Evolutionary conservation across 2,113 vertebrate species (phyloP), one percentile per base, ranked within the genome.

Genomic region (Riparia riparia): DNA sequence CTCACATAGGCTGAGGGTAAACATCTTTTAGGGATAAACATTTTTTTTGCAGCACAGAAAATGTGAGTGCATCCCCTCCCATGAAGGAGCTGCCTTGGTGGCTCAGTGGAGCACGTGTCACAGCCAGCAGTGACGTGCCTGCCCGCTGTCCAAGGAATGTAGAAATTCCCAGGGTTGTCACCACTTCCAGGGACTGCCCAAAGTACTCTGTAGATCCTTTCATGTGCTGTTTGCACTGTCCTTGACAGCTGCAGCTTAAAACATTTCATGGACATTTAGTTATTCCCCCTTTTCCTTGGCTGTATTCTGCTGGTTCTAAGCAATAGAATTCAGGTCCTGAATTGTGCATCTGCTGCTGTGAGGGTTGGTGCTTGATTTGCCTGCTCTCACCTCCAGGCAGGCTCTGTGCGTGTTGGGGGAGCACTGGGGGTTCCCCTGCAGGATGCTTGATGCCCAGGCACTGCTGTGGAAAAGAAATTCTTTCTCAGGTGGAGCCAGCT

Each of bases 171-270:
- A 4, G 63, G 12, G 8, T 14, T 65, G 44, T 88, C 51, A 32
- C n/a, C 5, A 2, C 34, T 78, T 58, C 32, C 25, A 66, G 24
- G 19, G 39, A 28, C 68, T 44, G 66, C 24, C 32, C 26, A 3
- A 54, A 61, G 20, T 19, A 2, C 37, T 56, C 24, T n/a, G 28
- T 7, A 15, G 15, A 2, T 58, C 42, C 41, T 12, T 50, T 63
- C 24, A 1, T 7, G 10, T 73, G 19, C 76, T 82, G 31, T 29
- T 66, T 41, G 15, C 14, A 1, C 42, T 82, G 21, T 12, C 34
- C 51, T 8, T 0, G 0, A 7, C 9, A 32, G 28, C 72, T 3
- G 2, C 31, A 69, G 57, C 29, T 70, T 45, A 19, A 71, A 73
- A 24, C 61, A 19, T n/a, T 60, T 79, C n/a, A 31, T 54, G 54